phyloP scores from a whole-genome alignment of 2,888 invertebrate genomes.

The Tinea pellionella region DNA sequence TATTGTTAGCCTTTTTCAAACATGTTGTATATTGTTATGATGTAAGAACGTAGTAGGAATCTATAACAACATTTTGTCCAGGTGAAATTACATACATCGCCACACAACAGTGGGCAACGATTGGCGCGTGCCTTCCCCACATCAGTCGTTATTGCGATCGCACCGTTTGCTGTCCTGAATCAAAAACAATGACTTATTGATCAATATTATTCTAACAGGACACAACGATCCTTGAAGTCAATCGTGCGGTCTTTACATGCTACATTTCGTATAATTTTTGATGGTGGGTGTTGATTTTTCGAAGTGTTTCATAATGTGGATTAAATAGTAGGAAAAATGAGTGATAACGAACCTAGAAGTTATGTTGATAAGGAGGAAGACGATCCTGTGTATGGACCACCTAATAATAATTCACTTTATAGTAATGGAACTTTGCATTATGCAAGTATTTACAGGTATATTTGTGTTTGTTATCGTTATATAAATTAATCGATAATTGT shows the following conservation, averaged over 20 bases:
- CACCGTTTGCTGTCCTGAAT: constrained; percentile 60
- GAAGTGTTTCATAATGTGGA: background rate
- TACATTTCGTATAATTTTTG: background rate
- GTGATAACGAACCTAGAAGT: constrained; percentile 47
- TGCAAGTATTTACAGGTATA: constrained; percentile 67
- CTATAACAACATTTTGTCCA: constrained; percentile 8
- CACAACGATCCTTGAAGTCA: constrained; percentile 19
- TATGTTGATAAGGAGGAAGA: constrained; percentile 42
- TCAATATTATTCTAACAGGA: constrained; percentile 39
- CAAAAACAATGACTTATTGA: constrained; percentile 39
- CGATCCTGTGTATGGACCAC: constrained; percentile 45
- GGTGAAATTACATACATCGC: constrained; percentile 4
- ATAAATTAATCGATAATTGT: constrained; percentile 1
- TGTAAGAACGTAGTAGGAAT: background rate
- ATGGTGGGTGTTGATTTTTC: background rate
- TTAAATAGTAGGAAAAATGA: constrained; percentile 33
- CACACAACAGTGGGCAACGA: constrained; percentile 11
- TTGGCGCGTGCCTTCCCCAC: constrained; percentile 34
- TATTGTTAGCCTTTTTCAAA: background rate
- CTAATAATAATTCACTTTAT: constrained; percentile 60
- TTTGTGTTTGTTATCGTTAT: background rate
- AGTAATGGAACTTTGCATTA: constrained; percentile 71
- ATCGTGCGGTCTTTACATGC: background rate
- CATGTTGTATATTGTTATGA: background rate
- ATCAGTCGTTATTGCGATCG: constrained; percentile 45